A percentile compares a stretch with the other conserved stretches of the same genome.
Conservation (phyloP, 2,888 invertebrate species). For the Eulithis testata region DNA sequence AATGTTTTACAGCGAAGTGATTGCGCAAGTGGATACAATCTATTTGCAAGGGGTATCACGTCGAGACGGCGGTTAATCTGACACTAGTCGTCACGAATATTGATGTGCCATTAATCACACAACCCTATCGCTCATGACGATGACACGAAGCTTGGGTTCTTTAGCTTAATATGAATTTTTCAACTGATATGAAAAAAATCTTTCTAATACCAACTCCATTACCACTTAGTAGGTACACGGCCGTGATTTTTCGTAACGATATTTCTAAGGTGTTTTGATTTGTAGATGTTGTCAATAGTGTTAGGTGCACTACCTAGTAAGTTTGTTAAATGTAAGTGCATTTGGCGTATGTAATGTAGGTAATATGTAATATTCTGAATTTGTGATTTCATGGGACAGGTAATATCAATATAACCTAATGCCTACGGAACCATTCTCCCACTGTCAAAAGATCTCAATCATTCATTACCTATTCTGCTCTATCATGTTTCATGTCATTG, state of each 20-base stretch:
- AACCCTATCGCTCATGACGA: constrained; percentile 40
- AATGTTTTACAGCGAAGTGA: constrained; percentile 3
- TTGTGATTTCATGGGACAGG: too few species aligned
- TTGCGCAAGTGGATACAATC: constrained; percentile 20
- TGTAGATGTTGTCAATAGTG: too few species aligned
- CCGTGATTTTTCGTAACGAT: too few species aligned
- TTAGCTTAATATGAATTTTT: constrained; percentile 3
- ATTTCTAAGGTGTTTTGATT: too few species aligned
- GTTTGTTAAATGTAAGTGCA: too few species aligned
- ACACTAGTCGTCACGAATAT: constrained; percentile 64
- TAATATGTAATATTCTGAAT: too few species aligned
- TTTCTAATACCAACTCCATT: too few species aligned
- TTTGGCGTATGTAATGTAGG: too few species aligned
- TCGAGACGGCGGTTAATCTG: constrained; percentile 61
- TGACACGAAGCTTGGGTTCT: constrained; percentile 40
- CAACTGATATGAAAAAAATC: too few species aligned
- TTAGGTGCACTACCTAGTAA: too few species aligned
- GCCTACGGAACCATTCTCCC: constrained; percentile 27
- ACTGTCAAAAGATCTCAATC: constrained; percentile 1
- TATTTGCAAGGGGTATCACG: constrained; percentile 52
- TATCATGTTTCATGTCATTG: constrained; percentile 42
- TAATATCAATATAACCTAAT: too few species aligned
- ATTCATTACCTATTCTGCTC: constrained; percentile 14
- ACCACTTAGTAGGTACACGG: too few species aligned
- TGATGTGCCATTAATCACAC: constrained; percentile 67